These are phyloP conservation scores for Epinephelus coioides DNA, from an alignment of 2,797 vertebrate genomes.

Conservation along the genomic window DNA sequence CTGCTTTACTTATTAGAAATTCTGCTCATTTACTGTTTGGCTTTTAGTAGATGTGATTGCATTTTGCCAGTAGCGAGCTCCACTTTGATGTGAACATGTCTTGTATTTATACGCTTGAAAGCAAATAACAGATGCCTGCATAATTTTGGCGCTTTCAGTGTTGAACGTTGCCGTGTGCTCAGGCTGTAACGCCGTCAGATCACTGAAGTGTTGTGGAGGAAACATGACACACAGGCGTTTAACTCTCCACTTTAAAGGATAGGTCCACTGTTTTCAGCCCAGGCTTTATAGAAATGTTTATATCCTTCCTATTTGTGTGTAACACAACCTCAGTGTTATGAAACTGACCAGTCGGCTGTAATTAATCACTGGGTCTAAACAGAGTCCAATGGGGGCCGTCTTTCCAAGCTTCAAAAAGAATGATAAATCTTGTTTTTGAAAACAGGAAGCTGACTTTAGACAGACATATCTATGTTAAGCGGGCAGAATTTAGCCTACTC, in stretches of 20 bases:
- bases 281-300: slow-evolving; percentile 16
- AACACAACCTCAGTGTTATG: background rate
- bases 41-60: slow-evolving; percentile 6
- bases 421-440: slow-evolving; percentile 36
- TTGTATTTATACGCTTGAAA: slow-evolving; percentile 30
- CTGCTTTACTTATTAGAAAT: slow-evolving; percentile 19
- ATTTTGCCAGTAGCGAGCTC: slow-evolving; percentile 30
- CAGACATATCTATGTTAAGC: background rate
- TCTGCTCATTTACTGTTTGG: slow-evolving; percentile 37
- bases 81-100: slow-evolving; percentile 47
- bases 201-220: slow-evolving; percentile 7
- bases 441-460: slow-evolving; percentile 37
- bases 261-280: background rate
- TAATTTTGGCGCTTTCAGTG: slow-evolving; percentile 4
- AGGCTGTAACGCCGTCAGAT: slow-evolving; percentile 6
- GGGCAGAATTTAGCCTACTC: background rate
- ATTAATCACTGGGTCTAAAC: slow-evolving; percentile 7
- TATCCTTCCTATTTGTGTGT: slow-evolving; percentile 2
- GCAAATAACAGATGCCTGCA: slow-evolving; percentile 36
- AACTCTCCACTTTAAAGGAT: background rate
- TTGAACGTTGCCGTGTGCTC: slow-evolving; percentile 16
- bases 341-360: slow-evolving; percentile 13
- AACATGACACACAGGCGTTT: background rate
- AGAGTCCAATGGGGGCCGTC: background rate
- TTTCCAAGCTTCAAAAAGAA: slow-evolving; percentile 48